Conservation (phyloP, 2,113 vertebrate genomes). For the Albula glossodonta region DNA sequence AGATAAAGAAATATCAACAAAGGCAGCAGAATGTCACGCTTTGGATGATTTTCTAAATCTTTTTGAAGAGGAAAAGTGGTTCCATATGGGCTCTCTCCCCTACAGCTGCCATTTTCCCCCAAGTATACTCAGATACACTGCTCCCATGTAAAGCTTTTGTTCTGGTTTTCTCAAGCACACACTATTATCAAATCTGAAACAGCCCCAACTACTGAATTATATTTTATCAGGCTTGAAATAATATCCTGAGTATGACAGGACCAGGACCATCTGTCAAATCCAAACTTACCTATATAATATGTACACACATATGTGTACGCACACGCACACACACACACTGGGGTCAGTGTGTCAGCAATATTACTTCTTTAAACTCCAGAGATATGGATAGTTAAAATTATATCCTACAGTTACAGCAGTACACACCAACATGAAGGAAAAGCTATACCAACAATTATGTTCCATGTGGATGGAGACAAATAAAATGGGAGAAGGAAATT, state of each 20-base stretch:
- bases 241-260: no score
- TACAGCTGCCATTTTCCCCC: slow-evolving; percentile 45
- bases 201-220: no score
- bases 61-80: slow-evolving; percentile 45
- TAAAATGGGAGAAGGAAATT: neutral
- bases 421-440: neutral
- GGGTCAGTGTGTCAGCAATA: neutral
- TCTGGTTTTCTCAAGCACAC: neutral
- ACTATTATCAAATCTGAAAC: slow-evolving; percentile 47
- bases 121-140: slow-evolving; percentile 38
- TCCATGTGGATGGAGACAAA: neutral
- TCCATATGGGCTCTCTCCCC: slow-evolving; percentile 58
- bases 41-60: slow-evolving; percentile 55
- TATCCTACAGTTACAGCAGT: neutral
- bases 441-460: neutral
- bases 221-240: no score
- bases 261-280: no score
- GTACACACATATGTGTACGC: no score
- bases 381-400: neutral
- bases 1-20: slow-evolving; percentile 44
- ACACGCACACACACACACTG: no score
- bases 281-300: no score
- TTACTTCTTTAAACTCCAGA: neutral
- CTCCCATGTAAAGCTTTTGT: slow-evolving; percentile 42
- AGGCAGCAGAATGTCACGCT: slow-evolving; percentile 37